Conservation (phyloP, 2,113 vertebrate species). For the Etia nguti region DNA sequence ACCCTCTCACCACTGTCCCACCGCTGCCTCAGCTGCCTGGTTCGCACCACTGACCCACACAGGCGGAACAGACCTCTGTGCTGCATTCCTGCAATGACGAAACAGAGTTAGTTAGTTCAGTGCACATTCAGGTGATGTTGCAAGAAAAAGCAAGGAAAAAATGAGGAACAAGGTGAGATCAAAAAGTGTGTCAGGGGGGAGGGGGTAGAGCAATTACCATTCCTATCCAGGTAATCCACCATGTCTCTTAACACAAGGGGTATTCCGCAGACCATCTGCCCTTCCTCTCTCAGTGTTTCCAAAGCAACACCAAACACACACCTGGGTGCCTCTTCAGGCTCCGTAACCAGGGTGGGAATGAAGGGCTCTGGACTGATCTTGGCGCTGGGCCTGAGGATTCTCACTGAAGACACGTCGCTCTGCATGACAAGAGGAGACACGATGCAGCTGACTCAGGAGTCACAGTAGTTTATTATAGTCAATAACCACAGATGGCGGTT, state of each 20-base stretch:
- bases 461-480: neutral
- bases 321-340: neutral
- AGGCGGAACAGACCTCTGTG: conserved; percentile 73
- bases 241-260: conserved; percentile 71
- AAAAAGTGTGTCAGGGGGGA: neutral
- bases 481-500: neutral
- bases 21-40: conserved; percentile 66
- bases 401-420: conserved; percentile 42
- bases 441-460: neutral
- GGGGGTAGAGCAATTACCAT: conserved; percentile 51
- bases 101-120: neutral
- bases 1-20: conserved; percentile 72
- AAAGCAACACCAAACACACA: conserved; percentile 70
- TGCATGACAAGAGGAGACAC: neutral
- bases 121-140: neutral
- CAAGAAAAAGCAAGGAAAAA: neutral
- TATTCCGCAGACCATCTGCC: conserved; percentile 45
- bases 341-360: neutral
- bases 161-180: neutral
- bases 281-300: conserved; percentile 46
- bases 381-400: conserved; percentile 16
- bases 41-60: conserved; percentile 68
- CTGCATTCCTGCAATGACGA: conserved; percentile 64
- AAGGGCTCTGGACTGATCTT: conserved; percentile 47
- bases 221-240: conserved; percentile 74